Evolutionary conservation across 2,113 vertebrate genomes (phyloP).

Genomic region (pig (Sus scrofa)): T2T-Sscrofa CM000818.6:95352501-95353000

Average conservation of each 20-base stretch:
- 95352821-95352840: neutral
- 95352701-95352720: neutral
- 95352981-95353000: neutral
- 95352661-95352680: too few relatives aligned
- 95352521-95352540: too few relatives aligned
- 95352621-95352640: too few relatives aligned
- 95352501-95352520: too few relatives aligned
- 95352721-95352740: neutral
- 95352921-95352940: neutral
- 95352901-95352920: neutral
- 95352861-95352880: neutral
- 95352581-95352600: too few relatives aligned
- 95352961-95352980: neutral
- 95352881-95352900: neutral
- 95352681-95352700: neutral
- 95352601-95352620: too few relatives aligned
- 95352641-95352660: too few relatives aligned
- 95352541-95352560: too few relatives aligned
- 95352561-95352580: too few relatives aligned
- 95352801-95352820: neutral
- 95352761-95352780: slow-evolving; percentile 7
- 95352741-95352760: neutral
- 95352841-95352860: neutral
- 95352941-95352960: neutral
- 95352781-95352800: neutral